Base-by-base conservation (phyloP, 2,797 vertebrate species). In the Epinephelus coioides region DNA sequence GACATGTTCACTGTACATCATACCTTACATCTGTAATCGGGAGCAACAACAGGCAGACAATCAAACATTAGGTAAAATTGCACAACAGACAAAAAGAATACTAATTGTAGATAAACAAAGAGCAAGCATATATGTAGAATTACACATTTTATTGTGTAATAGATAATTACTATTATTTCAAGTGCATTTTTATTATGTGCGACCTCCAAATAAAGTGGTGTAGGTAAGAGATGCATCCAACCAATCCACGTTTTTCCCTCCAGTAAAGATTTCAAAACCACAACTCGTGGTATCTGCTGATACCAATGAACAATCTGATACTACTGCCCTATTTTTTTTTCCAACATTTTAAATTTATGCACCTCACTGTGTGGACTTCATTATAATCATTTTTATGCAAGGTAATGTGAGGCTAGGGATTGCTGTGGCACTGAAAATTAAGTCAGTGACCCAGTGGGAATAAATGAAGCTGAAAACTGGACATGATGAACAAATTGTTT, bases 391-490 rank as follows among this genome's bases (percentile, higher is more conserved):
- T 71, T 30, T 9, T 57, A 21, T 47, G 23, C n/a, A 34, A 21
- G 34, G 18, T 71, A 15, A 57, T 46, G 12, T 27, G 30, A 67
- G 21, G 23, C 18, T 21, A 50, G 18, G 17, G 46, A 43, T 50
- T 60, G 40, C 7, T 12, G 11, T n/a, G 18, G 43, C 30, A 17
- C 18, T n/a, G 13, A 53, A 51, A 13, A 53, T 10, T 62, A 55
- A 44, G 47, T 53, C 23, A 21, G 23, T 18, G 1, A 1, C 23
- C 23, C 0, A 1, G 25, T 57, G 12, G 13, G 12, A 65, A 3
- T 38, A 27, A 27, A 63, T 54, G 49, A 30, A 47, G 50, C 50
- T 69, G 17, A 77, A 64, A 18, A 55, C 2, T 44, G 30, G 47
- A 49, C 17, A 38, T 60, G 11, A 54, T 60, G 18, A 53, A 17